Conservation (phyloP, 2,888 invertebrate species). For the Machimus atricapillus region DNA sequence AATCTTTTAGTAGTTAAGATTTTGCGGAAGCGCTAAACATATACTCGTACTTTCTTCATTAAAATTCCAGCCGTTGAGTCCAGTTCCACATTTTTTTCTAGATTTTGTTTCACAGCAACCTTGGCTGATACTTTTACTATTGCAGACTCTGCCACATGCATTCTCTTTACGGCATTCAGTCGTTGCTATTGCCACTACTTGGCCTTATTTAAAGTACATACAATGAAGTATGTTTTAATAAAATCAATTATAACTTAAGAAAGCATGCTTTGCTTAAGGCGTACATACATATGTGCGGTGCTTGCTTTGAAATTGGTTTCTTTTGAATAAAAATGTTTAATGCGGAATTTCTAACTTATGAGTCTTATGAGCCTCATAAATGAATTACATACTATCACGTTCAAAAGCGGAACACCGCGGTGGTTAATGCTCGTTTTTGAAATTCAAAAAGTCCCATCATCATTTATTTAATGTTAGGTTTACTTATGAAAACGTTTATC, state of each 20-base stretch:
- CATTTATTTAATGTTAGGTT: too few species aligned
- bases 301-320: neutral
- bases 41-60: neutral
- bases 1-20: neutral
- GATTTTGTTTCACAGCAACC: neutral
- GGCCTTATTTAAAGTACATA: neutral
- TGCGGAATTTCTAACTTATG: neutral
- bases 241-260: neutral
- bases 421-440: neutral
- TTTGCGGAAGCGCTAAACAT: neutral
- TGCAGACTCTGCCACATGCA: neutral
- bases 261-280: neutral
- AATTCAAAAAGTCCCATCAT: too few species aligned
- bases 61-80: neutral
- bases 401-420: neutral
- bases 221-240: neutral
- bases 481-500: too few species aligned
- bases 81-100: neutral
- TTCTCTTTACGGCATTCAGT: neutral
- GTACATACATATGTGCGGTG: too few species aligned
- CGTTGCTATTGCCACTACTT: neutral
- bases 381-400: neutral
- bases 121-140: neutral
- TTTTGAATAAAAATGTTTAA: neutral
- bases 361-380: neutral